Base-by-base conservation (phyloP, 2,113 vertebrate genomes). In the Aplodontia rufa region DNA sequence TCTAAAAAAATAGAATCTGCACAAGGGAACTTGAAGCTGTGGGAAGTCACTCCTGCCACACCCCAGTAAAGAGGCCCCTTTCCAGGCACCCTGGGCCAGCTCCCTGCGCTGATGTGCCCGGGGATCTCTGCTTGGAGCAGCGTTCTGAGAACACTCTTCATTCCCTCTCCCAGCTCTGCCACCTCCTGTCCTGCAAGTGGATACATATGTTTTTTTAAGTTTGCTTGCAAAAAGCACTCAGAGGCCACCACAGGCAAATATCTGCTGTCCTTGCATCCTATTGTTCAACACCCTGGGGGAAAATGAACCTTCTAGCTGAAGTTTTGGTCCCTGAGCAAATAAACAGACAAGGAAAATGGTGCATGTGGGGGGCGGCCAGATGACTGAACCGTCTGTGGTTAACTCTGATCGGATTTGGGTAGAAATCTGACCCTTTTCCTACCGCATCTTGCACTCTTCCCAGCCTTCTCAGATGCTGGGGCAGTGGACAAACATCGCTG, bases 321-420 rank as follows among this genome's bases (percentile, higher is more conserved):
- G 74, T 80, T 83, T 84, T 91, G 45, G 79, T 89, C 89, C 74
- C 78, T 80, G 93, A 91, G 83, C 83, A 96, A 96, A 96, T 76
- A 96, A 78, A 80, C 88, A 93, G 75, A 87, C 62, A 87, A 93
- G 85, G 93, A 84, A 92, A 94, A 95, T 58, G 37, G 60, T 74
- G 26, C 35, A 1, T 49, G 8, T 45, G 2, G 9, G 37, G 69
- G 49, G 4, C 30, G 62, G 60, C 0, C 13, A 32, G 51, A 28
- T 20, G 47, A 68, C 35, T 53, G 58, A 64, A 76, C 81, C 75
- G 19, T 55, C 55, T 20, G 45, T 53, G 17, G 4, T 32, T 72
- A 47, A 68, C 49, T 53, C 45, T 20, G 55, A 40, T 87, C 80
- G 35, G 83, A 37, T 20, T 16, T 58, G 71, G 42, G 79, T 78